Conservation (phyloP, 2,113 vertebrate species). For the Heterotilapia buettikoferi region DNA sequence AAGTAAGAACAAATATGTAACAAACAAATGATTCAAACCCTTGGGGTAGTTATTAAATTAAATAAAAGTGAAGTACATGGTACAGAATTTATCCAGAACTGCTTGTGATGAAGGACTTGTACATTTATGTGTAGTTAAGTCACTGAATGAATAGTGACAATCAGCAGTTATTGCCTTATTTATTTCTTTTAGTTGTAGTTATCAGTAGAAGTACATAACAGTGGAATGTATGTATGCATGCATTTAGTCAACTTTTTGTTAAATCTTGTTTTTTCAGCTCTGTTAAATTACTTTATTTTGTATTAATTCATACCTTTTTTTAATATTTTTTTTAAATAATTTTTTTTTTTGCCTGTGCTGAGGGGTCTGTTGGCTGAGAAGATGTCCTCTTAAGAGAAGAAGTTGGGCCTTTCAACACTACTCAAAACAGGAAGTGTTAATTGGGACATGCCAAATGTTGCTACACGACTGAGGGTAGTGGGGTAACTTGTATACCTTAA, state of each 20-base stretch:
- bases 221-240: not conserved
- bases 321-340: accelerated
- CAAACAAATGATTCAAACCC: not conserved
- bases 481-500: not conserved
- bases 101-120: not conserved
- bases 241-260: not conserved
- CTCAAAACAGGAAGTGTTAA: not conserved
- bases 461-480: not conserved
- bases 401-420: not conserved
- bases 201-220: not conserved
- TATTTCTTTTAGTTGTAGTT: not conserved
- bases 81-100: not conserved
- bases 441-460: not conserved
- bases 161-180: not conserved
- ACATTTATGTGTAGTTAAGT: not conserved
- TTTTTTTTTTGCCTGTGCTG: not conserved
- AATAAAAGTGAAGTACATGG: not conserved
- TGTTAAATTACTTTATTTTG: not conserved
- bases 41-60: not conserved
- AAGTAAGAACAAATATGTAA: not conserved
- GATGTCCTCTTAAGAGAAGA: not conserved
- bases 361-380: not conserved
- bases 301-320: not conserved
- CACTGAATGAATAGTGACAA: not conserved
- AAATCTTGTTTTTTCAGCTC: not conserved